Percentiles rank a stretch among this genome's conserved stretches.
These are phyloP conservation scores for Chloebia gouldiae DNA, from an alignment of 2,113 vertebrate species.

Conservation along the genomic window DNA sequence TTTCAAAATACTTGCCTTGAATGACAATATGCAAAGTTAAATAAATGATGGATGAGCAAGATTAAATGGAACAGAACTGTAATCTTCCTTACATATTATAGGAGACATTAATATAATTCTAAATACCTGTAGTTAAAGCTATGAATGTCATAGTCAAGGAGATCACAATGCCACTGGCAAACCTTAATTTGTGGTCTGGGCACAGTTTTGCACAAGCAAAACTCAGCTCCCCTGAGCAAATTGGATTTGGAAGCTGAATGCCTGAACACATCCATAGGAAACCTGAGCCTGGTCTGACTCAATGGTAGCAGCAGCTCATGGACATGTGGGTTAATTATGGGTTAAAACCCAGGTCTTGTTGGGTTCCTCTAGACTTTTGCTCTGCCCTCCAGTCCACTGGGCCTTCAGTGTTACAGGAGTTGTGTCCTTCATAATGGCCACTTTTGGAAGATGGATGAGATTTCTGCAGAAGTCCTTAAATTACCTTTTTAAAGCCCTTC, in stretches of 20 bases:
- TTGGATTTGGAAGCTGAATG: background rate
- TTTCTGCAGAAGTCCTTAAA: background rate
- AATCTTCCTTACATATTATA: constrained; percentile 16
- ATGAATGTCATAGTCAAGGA: background rate
- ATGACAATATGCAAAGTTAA: constrained; percentile 16
- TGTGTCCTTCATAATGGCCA: background rate
- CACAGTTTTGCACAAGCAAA: background rate
- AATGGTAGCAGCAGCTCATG: accelerated
- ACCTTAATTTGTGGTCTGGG: background rate
- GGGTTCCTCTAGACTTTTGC: background rate
- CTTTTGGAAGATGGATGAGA: background rate
- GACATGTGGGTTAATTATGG: background rate
- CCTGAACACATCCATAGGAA: background rate
- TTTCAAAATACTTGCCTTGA: constrained; percentile 31
- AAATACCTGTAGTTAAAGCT: constrained; percentile 10
- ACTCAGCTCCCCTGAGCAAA: background rate
- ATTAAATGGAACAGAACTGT: constrained; percentile 33
- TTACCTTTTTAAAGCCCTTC: background rate
- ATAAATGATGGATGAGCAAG: constrained; percentile 37
- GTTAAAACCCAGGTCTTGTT: background rate
- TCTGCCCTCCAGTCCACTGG: background rate
- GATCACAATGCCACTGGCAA: background rate
- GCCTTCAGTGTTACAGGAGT: background rate
- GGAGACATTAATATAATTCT: background rate
- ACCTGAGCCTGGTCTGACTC: background rate